phyloP scores from a whole-genome alignment of 2,113 vertebrate genomes.

The Coreoperca whiteheadi region DNA sequence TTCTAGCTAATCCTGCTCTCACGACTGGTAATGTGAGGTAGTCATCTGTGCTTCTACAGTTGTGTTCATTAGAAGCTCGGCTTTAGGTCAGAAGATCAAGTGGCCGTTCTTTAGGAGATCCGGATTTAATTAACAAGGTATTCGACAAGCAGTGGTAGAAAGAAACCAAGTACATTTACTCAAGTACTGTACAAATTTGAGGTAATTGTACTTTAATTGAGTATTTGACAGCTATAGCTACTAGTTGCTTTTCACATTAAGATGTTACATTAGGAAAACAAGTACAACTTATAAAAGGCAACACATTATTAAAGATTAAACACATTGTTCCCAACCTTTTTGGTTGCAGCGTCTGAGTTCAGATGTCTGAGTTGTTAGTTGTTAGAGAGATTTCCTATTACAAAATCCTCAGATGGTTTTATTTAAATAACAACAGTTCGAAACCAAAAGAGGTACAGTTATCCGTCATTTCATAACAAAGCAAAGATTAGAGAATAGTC shows the following conservation, averaged over 20 bases:
- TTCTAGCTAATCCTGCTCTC: slow-evolving; percentile 18
- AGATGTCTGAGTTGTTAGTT: neutral
- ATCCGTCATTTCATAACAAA: neutral
- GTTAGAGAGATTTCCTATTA: neutral
- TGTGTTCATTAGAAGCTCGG: slow-evolving; percentile 4
- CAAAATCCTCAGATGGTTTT: neutral
- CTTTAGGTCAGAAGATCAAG: slow-evolving; percentile 13
- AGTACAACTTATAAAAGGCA: neutral
- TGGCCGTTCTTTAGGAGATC: neutral
- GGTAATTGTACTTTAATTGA: neutral
- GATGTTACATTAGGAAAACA: too few relatives aligned
- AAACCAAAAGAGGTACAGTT: neutral
- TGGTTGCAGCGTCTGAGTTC: neutral
- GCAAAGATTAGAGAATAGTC: neutral
- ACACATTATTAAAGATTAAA: neutral
- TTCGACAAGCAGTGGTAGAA: neutral
- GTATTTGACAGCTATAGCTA: neutral
- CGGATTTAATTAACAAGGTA: neutral
- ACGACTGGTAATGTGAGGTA: slow-evolving; percentile 16
- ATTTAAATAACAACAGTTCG: neutral
- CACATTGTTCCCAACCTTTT: neutral
- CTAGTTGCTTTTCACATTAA: neutral
- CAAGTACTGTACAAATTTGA: neutral
- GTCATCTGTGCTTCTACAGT: neutral
- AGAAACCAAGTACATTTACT: neutral